Base-by-base conservation (phyloP, 2,113 vertebrate genomes). In the Lagenorhynchus albirostris region DNA sequence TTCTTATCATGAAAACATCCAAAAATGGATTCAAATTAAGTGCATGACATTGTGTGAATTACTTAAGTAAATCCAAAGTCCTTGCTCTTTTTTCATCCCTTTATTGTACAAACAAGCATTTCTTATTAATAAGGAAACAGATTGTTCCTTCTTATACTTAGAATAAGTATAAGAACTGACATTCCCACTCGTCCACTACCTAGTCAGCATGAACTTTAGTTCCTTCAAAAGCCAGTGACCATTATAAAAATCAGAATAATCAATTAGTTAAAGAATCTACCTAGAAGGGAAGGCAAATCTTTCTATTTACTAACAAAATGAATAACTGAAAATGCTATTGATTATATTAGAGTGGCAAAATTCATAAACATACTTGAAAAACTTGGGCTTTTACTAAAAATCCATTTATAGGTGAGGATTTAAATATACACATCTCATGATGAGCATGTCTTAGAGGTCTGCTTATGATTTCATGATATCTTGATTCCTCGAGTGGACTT, bases 401-500 rank as follows among this genome's bases (percentile, higher is more conserved):
- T 67, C 15, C 84, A 25, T 60, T 90, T 41, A 26, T 55, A 8
- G 29, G 38, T 60, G 77, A 81, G 26, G 29, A 68, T 26, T 63
- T 92, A 83, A 71, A 26, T 33, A 31, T 18, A 50, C 8, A 10
- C 14, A 84, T 71, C 85, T 86, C 80, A 53, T 14, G 29, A 12
- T 15, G 14, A 79, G 60, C 26, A 15, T 79, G 58, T 62, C 58
- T 60, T 41, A 83, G 55, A 67, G 13, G 62, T 55, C 44, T 87
- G 62, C 74, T 44, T 77, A 25, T 76, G 68, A 81, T 50, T 68
- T 2, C n/a, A 2, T 89, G 88, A 85, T 81, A 95, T 85, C 65
- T 95, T 87, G 76, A 94, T 94, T 96, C 77, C 21, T 91, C 50
- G 55, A 96, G 58, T 76, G 11, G 60, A 90, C 33, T 93, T 86